A percentile compares a stretch with the other conserved stretches of the same genome.
Evolutionary conservation across 2,888 invertebrate species (phyloP).

Genomic region (Ariolimax columbianus): DNA sequence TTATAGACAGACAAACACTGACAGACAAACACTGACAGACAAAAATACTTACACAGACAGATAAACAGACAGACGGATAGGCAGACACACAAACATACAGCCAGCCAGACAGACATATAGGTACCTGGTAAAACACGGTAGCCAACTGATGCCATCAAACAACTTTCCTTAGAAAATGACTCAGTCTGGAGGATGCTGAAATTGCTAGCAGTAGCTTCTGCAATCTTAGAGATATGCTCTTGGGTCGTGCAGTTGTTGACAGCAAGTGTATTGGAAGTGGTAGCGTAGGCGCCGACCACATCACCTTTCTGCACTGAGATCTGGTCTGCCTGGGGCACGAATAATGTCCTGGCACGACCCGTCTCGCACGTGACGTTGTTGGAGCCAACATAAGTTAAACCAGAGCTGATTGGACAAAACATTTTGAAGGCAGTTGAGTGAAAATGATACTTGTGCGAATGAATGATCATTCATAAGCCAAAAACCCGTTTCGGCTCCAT

Average conservation of each 20-base stretch:
- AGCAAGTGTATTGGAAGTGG: neutral
- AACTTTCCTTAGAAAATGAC: neutral
- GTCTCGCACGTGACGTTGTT: slow-evolving; percentile 2
- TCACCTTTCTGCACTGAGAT: slow-evolving; percentile 5
- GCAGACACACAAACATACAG: neutral
- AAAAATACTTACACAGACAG: neutral
- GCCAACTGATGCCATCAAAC: neutral
- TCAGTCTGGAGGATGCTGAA: neutral
- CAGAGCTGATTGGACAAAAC: neutral
- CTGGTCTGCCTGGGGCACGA: neutral
- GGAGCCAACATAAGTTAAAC: neutral
- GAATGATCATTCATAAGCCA: no score
- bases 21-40: neutral
- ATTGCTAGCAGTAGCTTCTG: neutral
- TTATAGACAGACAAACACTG: no score
- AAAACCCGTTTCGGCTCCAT: no score
- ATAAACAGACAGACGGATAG: neutral
- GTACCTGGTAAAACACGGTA: neutral
- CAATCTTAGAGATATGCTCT: neutral
- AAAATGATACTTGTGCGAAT: no score
- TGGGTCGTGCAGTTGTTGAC: neutral
- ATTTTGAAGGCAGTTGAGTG: neutral
- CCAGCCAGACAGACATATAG: neutral
- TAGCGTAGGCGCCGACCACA: neutral
- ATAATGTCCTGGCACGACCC: neutral